Base-by-base conservation (phyloP, 2,888 invertebrate genomes). In the Melanotus villosus region DNA sequence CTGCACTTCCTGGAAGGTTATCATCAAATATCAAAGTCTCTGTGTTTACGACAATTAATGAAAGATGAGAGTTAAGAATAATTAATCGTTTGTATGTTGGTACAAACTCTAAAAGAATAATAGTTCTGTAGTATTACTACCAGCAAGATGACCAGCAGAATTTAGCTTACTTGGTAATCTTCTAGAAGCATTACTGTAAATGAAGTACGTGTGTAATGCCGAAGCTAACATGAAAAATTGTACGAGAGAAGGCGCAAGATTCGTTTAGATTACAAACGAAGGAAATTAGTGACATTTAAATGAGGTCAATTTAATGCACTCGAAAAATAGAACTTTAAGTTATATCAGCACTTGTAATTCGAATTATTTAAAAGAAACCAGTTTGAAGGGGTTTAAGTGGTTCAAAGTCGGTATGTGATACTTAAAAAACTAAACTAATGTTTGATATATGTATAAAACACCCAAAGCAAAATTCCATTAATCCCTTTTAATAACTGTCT, bases 271-370 rank as follows among this genome's bases (percentile, higher is more conserved):
- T 54, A 32, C 43, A 56, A 64, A 41, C 54, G 58, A 52, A 65
- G 58, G 65, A 66, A 59, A 66, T 66, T 59, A 66, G 34, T 60
- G 54, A 43, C 59, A 60, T 66, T 60, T 66, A 60, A 66, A 66
- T 54, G 66, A 66, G 66, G 66, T 60, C 59, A 66, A 66, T 60
- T 66, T 47, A 47, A 47, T 60, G 59, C 52, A 57, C 54, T 66
- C 59, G 43, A 43, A 59, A 65, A 56, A 45, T 56, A 64, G 36
- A 56, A 43, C 54, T 43, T n/a, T n/a, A n/a, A n/a, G n/a, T n/a
- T n/a, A n/a, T n/a, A n/a, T n/a, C n/a, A n/a, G n/a, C n/a, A n/a
- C n/a, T n/a, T n/a, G n/a, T n/a, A n/a, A n/a, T n/a, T n/a, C n/a
- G n/a, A n/a, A n/a, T n/a, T n/a, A n/a, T n/a, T n/a, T n/a, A n/a